These are phyloP conservation scores for Tiliqua scincoides DNA, from an alignment of 2,113 vertebrate species.

Conservation along the genomic window DNA sequence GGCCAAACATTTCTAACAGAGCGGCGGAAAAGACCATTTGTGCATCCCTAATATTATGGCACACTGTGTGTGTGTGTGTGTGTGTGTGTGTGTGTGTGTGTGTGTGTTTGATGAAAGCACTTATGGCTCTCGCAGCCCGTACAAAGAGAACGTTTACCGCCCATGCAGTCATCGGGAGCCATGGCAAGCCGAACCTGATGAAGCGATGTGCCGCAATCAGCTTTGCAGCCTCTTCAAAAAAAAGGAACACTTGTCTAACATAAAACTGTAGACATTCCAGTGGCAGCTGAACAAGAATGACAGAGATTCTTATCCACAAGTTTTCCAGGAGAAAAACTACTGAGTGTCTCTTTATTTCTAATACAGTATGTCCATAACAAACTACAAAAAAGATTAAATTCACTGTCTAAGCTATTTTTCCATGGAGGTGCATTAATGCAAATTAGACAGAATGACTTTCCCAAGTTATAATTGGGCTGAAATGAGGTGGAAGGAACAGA, in stretches of 20 bases:
- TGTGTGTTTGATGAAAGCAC: too few relatives aligned
- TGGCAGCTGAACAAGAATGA: neutral
- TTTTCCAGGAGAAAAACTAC: conserved; percentile 50
- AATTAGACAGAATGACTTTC: conserved; percentile 83
- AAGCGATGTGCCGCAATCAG: neutral
- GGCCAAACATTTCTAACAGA: conserved; percentile 37
- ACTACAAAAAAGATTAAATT: conserved; percentile 52
- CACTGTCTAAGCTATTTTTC: conserved; percentile 70
- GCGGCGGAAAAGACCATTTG: conserved; percentile 21
- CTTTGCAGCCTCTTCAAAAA: conserved; percentile 25
- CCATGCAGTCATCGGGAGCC: neutral
- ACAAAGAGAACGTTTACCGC: neutral
- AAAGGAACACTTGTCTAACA: conserved; percentile 8
- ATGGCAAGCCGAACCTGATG: neutral
- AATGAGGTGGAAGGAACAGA: conserved; percentile 91
- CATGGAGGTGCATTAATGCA: conserved; percentile 74
- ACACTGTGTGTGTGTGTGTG: neutral
- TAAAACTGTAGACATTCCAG: conserved; percentile 8
- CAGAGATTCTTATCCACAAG: conserved; percentile 19
- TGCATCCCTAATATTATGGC: conserved; percentile 22
- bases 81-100: too few relatives aligned
- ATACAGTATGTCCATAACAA: conserved; percentile 58
- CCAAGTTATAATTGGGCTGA: conserved; percentile 84
- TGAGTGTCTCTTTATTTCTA: conserved; percentile 57
- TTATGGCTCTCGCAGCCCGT: too few relatives aligned